Conservation (phyloP, 2,888 invertebrate genomes). For the Epinotia brunnichana region DNA sequence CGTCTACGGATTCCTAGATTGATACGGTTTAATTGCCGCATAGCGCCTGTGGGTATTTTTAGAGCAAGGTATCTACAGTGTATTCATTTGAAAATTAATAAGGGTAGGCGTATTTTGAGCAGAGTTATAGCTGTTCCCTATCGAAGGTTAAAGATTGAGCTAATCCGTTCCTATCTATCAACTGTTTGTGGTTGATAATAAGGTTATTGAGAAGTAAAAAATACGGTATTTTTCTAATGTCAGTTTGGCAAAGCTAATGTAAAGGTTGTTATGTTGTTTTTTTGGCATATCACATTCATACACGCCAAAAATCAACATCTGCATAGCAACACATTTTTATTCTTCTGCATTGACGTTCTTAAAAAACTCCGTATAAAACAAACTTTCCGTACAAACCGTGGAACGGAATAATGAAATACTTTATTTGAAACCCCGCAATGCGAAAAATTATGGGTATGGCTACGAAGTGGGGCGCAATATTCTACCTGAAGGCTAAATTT, state of each 20-base stretch:
- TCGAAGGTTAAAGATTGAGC: background rate
- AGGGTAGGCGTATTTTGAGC: background rate
- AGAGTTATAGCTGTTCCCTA: no score
- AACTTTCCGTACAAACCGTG: constrained; percentile 55
- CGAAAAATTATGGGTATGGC: constrained; percentile 79
- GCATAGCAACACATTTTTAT: background rate
- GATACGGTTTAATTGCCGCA: background rate
- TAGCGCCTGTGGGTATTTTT: constrained; percentile 3
- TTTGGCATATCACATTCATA: no score
- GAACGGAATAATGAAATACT: constrained; percentile 60
- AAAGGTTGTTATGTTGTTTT: no score
- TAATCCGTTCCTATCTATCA: background rate
- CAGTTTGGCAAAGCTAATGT: background rate
- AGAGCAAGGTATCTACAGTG: background rate
- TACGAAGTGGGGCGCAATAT: constrained; percentile 74
- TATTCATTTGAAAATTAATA: background rate
- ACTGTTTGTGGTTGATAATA: background rate
- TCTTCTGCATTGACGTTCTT: background rate
- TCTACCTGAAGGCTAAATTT: constrained; percentile 80
- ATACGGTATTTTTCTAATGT: background rate
- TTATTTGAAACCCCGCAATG: constrained; percentile 76
- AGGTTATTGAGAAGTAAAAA: background rate
- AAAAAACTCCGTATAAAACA: constrained; percentile 49
- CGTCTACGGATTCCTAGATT: constrained; percentile 11
- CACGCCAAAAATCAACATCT: no score